These are phyloP conservation scores for Sturmia bella DNA, from an alignment of 2,888 invertebrate genomes.

Conservation along the genomic window DNA sequence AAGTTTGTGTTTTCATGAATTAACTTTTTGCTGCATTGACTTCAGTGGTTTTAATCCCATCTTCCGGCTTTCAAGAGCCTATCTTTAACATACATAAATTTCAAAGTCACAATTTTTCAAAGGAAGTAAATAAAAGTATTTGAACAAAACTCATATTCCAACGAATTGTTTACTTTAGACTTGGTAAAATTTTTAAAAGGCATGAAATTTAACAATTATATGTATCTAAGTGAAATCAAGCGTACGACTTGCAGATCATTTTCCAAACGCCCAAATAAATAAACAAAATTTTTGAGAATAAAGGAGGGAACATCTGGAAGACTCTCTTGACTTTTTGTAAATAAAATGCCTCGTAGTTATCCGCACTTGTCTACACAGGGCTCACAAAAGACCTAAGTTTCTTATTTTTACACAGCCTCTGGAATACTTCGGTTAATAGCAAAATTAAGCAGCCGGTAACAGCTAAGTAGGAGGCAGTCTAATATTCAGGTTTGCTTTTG, in stretches of 20 bases:
- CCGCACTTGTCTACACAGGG: too few species aligned
- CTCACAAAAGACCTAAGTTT: too few species aligned
- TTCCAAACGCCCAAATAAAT: constrained; percentile 29
- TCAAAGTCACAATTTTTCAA: constrained; percentile 61
- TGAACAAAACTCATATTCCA: not conserved
- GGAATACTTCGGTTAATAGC: too few species aligned
- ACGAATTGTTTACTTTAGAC: constrained; percentile 30
- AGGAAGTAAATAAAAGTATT: constrained; percentile 40
- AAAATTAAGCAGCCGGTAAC: too few species aligned
- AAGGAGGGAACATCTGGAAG: constrained; percentile 14
- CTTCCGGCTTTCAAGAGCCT: constrained; percentile 68
- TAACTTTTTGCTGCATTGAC: constrained; percentile 80
- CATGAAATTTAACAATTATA: constrained; percentile 15
- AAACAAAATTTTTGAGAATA: not conserved
- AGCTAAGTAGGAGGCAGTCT: too few species aligned
- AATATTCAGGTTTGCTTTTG: too few species aligned
- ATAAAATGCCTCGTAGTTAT: too few species aligned
- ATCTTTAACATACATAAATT: constrained; percentile 5
- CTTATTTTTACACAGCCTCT: too few species aligned
- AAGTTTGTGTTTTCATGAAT: constrained; percentile 73
- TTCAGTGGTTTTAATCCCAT: constrained; percentile 72
- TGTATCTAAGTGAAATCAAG: constrained; percentile 31
- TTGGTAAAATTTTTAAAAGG: constrained; percentile 26
- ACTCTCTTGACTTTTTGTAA: not conserved
- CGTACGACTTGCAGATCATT: constrained; percentile 37